Base-by-base conservation (phyloP, 2,888 invertebrate genomes). In the Dione juno region DNA sequence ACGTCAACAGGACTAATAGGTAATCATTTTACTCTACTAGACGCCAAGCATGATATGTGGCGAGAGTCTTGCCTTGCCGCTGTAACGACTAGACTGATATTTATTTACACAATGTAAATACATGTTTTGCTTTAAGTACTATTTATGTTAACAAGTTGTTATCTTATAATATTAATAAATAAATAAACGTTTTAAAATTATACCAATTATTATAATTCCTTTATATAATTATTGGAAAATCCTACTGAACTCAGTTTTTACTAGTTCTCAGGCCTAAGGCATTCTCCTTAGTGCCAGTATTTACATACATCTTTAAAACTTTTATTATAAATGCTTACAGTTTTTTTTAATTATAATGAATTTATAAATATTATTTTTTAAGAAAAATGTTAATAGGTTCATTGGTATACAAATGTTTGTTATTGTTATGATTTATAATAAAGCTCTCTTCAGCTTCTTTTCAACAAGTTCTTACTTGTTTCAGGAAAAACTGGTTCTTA, bases 51-150 rank as follows among this genome's bases (percentile, higher is more conserved):
- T 66, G 54, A 52, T 45, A 45, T 66, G 67, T 14, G 16, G 13
- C 45, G 19, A 21, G 50, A 28, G 41, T 40, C 58, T 58, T 48
- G 67, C 14, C 48, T 16, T 28, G 40, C 53, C 41, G 50, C 45
- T 63, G n/a, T 48, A 54, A 68, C 68, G 54, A 69, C 54, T 37
- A n/a, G 14, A 35, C n/a, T n/a, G 1, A 14, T 10, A 19, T 61
- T 53, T 48, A 69, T 64, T 53, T 53, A 43, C 21, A n/a, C 21
- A 41, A 59, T 48, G 41, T 59, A 67, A 64, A 64, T 64, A 64
- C 48, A 64, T 13, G 50, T 40, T 37, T 40, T 52, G 19, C 37
- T 40, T 14, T 50, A 50, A 37, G 14, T 52, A 14, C 40, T 21
- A 50, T 40, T 52, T 64, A 40, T 21, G 50, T 40, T 52, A 14